Evolutionary conservation across 1,140 invertebrate genomes (phyloP).

Genomic region (Hylyphantes graminicola): DNA sequence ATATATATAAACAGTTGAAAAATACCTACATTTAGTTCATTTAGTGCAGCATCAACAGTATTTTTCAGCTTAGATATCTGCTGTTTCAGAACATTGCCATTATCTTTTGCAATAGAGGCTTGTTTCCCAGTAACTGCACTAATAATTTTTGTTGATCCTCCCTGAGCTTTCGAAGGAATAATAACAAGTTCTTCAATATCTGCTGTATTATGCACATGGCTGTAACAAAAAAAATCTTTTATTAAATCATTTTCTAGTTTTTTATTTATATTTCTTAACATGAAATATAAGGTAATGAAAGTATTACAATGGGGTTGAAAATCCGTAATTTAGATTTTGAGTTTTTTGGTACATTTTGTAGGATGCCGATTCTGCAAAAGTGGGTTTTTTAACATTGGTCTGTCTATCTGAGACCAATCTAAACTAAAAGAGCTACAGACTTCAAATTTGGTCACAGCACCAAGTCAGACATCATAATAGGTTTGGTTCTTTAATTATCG

Average conservation of each 20-base stretch:
- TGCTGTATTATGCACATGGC: conserved; percentile 52
- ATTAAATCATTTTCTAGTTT: not conserved
- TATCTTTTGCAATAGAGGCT: not conserved
- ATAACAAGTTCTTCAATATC: conserved; percentile 37
- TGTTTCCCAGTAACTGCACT: conserved; percentile 48
- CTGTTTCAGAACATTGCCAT: not conserved
- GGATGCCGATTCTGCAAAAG: too few species aligned
- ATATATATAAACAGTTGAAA: too few species aligned
- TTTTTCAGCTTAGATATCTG: not conserved
- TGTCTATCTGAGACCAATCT: too few species aligned
- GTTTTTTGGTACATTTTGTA: too few species aligned
- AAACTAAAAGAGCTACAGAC: too few species aligned
- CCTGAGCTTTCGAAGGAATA: conserved; percentile 38
- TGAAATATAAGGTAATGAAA: too few species aligned
- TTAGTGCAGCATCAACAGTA: not conserved
- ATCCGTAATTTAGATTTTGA: too few species aligned
- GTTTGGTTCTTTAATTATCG: too few species aligned
- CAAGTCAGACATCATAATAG: too few species aligned
- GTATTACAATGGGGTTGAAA: too few species aligned
- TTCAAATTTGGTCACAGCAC: too few species aligned
- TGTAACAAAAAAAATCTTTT: not conserved
- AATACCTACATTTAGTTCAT: conserved; percentile 3
- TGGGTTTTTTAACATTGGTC: too few species aligned
- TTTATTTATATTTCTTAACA: not conserved
- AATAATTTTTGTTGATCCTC: conserved; percentile 14